Percentiles rank a stretch among this genome's conserved stretches.
These are phyloP conservation scores for Heliangelus exortis DNA, from an alignment of 2,797 vertebrate species.

Conservation along the genomic window DNA sequence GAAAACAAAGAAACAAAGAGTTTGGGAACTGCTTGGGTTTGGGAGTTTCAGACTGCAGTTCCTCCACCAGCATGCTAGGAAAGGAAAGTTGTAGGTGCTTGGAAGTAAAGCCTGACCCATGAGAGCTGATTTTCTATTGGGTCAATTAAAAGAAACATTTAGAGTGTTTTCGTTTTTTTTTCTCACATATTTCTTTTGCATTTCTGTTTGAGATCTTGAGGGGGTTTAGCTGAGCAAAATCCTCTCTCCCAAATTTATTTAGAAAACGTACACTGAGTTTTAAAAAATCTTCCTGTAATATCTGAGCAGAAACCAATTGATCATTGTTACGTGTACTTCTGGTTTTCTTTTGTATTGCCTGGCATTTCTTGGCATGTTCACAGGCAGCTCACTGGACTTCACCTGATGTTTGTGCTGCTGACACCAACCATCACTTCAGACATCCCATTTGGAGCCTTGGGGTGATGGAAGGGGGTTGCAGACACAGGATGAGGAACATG, in stretches of 20 bases:
- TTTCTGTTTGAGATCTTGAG: background rate
- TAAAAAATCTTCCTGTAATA: background rate
- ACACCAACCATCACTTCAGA: background rate
- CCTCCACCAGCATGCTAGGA: background rate
- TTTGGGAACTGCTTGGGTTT: background rate
- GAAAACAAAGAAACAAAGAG: no score
- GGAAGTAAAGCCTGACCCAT: background rate
- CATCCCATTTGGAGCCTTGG: background rate
- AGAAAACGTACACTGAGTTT: background rate
- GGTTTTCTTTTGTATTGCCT: background rate
- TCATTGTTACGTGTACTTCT: background rate
- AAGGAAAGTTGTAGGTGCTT: rapidly evolving
- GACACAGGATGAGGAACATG: background rate
- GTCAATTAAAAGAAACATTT: background rate
- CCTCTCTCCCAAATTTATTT: background rate
- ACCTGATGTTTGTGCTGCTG: background rate
- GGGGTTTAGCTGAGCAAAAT: background rate
- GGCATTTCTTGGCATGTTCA: background rate
- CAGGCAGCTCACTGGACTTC: background rate
- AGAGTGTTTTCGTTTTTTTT: background rate
- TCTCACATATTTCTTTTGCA: background rate
- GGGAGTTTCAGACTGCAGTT: background rate
- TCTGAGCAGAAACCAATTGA: background rate
- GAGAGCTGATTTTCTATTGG: background rate
- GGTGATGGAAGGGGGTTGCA: background rate